A percentile compares a stretch with the other conserved stretches of the same genome.
phyloP scores from a whole-genome alignment of 2,888 invertebrate genomes.

The Clostera curtula region DNA sequence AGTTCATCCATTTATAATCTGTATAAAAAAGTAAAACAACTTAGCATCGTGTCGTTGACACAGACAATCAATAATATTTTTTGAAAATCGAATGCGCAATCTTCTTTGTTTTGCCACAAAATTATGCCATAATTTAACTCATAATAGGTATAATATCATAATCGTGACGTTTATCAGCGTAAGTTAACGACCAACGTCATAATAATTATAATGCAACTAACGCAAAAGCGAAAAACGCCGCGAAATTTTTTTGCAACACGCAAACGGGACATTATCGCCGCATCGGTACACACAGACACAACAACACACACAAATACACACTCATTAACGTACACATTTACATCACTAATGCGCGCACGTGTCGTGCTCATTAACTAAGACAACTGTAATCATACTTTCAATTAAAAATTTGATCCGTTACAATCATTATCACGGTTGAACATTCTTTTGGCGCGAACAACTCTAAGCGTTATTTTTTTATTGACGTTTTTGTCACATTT shows the following conservation, averaged over 20 bases:
- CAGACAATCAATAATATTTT: not conserved
- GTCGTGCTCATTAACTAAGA: slow-evolving; percentile 31
- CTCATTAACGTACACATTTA: slow-evolving; percentile 70
- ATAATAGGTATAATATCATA: slow-evolving; percentile 6
- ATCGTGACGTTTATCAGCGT: slow-evolving; percentile 6
- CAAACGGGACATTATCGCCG: slow-evolving; percentile 31
- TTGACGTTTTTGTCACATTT: slow-evolving; percentile 30
- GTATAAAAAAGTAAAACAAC: no score
- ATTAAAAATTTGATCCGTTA: slow-evolving; percentile 33
- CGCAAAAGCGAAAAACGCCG: slow-evolving; percentile 22
- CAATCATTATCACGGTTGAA: slow-evolving; percentile 23
- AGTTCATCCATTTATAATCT: no score
- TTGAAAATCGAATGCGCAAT: not conserved
- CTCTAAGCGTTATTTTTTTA: slow-evolving; percentile 18
- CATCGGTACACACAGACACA: slow-evolving; percentile 42
- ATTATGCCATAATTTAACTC: slow-evolving; percentile 3
- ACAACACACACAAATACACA: slow-evolving; percentile 50
- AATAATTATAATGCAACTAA: slow-evolving; percentile 11
- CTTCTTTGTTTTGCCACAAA: slow-evolving; percentile 11
- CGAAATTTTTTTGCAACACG: slow-evolving; percentile 35
- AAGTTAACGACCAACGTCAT: slow-evolving; percentile 5
- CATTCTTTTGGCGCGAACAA: slow-evolving; percentile 38
- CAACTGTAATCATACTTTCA: slow-evolving; percentile 45
- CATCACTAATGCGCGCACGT: slow-evolving; percentile 62
- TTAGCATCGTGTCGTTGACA: no score